Evolutionary conservation across 2,797 vertebrate genomes (phyloP).

Genomic region (Myripristis murdjan): DNA sequence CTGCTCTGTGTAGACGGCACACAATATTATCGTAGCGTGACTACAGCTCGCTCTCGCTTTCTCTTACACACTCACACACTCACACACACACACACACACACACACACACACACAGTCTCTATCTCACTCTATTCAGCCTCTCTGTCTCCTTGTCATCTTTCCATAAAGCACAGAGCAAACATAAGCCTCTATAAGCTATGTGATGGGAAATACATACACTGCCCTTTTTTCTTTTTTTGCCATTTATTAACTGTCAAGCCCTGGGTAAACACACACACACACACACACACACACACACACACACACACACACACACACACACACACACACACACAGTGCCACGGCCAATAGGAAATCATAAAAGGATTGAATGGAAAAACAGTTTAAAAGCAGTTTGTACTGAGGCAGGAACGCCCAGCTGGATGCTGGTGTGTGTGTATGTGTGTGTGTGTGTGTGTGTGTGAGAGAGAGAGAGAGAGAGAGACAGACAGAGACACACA

Average conservation of each 20-base stretch:
- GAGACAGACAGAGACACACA: no score
- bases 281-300: background rate
- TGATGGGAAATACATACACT: conserved; percentile 63
- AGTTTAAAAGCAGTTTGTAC: conserved; percentile 73
- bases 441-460: conserved; percentile 29
- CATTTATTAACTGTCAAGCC: conserved; percentile 59
- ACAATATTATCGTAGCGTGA: conserved; percentile 80
- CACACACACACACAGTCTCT: conserved; percentile 33
- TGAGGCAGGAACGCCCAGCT: conserved; percentile 67
- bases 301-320: conserved; percentile 31
- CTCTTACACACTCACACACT: conserved; percentile 41
- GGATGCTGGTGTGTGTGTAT: conserved; percentile 16
- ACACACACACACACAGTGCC: conserved; percentile 35
- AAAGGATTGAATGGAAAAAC: conserved; percentile 73
- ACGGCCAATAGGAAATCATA: conserved; percentile 66
- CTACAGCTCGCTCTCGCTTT: conserved; percentile 63
- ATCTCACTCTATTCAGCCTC: conserved; percentile 41
- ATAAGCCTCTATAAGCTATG: conserved; percentile 57
- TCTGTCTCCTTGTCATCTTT: conserved; percentile 58
- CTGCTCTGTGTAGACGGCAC: conserved; percentile 73
- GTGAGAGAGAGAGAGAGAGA: no score
- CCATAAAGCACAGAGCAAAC: conserved; percentile 73
- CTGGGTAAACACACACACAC: conserved; percentile 69
- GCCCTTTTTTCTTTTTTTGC: conserved; percentile 32
- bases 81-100: conserved; percentile 24